Base-by-base conservation (phyloP, 2,113 vertebrate genomes). In the Paracanthobrama guichenoti region DNA sequence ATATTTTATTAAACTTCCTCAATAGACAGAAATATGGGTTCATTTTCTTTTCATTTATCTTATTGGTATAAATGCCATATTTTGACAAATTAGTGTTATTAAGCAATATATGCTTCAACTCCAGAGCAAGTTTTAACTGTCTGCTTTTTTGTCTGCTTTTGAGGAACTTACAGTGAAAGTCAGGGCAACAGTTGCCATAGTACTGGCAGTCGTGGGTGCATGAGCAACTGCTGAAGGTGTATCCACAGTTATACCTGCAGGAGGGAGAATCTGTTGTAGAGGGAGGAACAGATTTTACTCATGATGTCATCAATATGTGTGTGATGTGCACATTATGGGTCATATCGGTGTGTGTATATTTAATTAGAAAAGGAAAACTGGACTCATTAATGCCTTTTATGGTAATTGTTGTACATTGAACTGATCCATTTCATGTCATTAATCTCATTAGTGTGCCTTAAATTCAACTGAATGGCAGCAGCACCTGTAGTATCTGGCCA, bases 161-260 rank as follows among this genome's bases (percentile, higher is more conserved):
- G 22, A 62, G 4, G 7, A 26, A 62, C 84, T 69, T 20, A 69
- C 66, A 3, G 24, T 85, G 10, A 75, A 81, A 90, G 86, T 39
- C 66, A 69, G 3, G 2, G 26, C 89, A 90, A 55, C 89, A 90
- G 31, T 69, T 69, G 18, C 31, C 31, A 39, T 69, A 39, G 66
- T 6, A 2, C 1, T 69, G 31, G 82, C 93, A 94, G 6, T 81
- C 86, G 60, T 82, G 57, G 5, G 2, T 5, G 79, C 93, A 94
- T 73, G 93, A 94, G 77, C 93, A 94, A 88, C 71, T 84, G 79
- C 86, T 85, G 22, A 86, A 3, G 0, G 87, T 1, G 28, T 69
- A 5, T 69, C 66, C 66, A 39, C 66, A 67, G 31, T 67, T 39
- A 22, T 10, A 39, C 1, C 4, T 67, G 64, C 64, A 67, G 64